Evolutionary conservation across 2,888 invertebrate species (phyloP).

Genomic region (Lochmaea capreae): DNA sequence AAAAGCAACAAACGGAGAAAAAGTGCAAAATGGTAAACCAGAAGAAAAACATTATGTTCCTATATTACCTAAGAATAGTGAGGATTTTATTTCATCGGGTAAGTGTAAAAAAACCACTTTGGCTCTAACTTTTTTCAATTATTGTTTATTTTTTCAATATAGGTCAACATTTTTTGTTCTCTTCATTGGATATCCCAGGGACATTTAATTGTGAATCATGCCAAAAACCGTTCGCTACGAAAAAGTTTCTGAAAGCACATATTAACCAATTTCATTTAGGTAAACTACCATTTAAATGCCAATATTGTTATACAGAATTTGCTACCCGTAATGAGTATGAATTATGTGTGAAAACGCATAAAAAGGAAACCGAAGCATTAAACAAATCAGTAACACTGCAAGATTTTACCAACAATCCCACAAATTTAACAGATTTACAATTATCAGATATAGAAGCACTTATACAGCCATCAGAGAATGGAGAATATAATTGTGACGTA

Average conservation of each 20-base stretch:
- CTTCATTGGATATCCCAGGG: constrained; percentile 44
- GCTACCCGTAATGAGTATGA: constrained; percentile 56
- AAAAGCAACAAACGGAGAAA: constrained; percentile 48
- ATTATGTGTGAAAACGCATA: constrained; percentile 54
- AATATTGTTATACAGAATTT: constrained; percentile 57
- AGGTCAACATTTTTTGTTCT: constrained; percentile 60
- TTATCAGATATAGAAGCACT: constrained; percentile 44
- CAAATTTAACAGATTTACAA: constrained; percentile 41
- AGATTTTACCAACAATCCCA: constrained; percentile 53
- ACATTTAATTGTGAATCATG: constrained; percentile 58
- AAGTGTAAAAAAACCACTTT: constrained; percentile 40
- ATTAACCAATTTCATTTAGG: constrained; percentile 59
- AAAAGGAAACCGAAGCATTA: constrained; percentile 47
- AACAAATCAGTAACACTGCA: constrained; percentile 58
- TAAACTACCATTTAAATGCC: constrained; percentile 60
- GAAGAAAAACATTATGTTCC: constrained; percentile 50
- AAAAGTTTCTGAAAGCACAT: constrained; percentile 58
- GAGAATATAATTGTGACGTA: constrained; percentile 56
- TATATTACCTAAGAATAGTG: constrained; percentile 52
- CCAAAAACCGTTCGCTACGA: constrained; percentile 55
- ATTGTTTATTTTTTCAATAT: constrained; percentile 48
- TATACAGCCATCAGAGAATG: constrained; percentile 49
- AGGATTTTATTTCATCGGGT: constrained; percentile 53
- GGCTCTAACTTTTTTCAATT: constrained; percentile 43
- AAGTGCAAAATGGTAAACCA: constrained; percentile 48